A percentile compares a stretch with the other conserved stretches of the same genome.
Conservation (phyloP, 1,140 invertebrate species). For the Phymorhynchus buccinoides region DNA sequence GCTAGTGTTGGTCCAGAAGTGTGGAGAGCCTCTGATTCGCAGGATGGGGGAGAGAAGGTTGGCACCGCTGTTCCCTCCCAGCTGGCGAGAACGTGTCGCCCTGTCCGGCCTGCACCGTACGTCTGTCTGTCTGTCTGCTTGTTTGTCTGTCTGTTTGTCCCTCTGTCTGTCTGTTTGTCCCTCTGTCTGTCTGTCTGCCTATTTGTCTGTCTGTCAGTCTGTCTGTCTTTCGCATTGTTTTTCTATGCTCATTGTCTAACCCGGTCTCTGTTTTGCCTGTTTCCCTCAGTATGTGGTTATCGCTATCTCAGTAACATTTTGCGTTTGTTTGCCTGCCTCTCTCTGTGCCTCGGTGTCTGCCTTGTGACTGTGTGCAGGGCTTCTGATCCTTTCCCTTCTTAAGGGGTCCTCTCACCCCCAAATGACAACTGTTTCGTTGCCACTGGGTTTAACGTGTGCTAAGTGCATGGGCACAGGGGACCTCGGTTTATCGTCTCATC, state of each 20-base stretch:
- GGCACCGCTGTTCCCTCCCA: neutral
- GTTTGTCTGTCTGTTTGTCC: neutral
- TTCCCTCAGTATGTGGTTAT: neutral
- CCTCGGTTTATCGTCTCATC: no score
- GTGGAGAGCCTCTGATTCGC: neutral
- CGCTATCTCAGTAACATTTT: neutral
- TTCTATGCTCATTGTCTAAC: neutral
- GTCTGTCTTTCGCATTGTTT: neutral
- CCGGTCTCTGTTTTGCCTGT: neutral
- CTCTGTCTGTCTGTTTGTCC: neutral
- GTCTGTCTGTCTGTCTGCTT: conserved; percentile 8
- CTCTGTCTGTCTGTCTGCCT: conserved; percentile 4
- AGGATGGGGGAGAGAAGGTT: conserved; percentile 11
- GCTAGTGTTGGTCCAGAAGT: no score
- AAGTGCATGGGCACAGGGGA: no score
- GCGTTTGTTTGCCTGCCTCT: neutral
- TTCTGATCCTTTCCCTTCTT: no score
- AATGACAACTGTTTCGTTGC: no score
- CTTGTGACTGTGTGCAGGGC: no score
- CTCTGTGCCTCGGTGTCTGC: neutral
- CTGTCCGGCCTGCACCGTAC: neutral
- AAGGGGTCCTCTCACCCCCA: no score
- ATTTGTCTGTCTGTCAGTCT: neutral
- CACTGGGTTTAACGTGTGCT: no score
- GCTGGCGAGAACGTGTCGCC: neutral